Evolutionary conservation across 2,888 invertebrate genomes (phyloP).

Genomic region (Thumatha senex): DNA sequence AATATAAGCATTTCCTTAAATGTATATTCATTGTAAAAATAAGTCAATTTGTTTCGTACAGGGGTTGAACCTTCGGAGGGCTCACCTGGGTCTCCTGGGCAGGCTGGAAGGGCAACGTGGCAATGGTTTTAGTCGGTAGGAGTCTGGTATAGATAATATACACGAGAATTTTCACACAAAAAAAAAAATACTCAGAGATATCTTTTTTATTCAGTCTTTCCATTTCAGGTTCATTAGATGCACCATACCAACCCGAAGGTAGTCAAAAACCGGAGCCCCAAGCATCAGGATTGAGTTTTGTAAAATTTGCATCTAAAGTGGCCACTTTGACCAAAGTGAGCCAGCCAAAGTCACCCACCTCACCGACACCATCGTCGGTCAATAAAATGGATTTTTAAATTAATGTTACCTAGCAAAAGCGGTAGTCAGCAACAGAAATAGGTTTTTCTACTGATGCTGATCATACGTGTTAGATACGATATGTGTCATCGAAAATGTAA

Average conservation of each 20-base stretch:
- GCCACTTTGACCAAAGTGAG: conserved; percentile 69
- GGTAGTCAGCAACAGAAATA: not conserved
- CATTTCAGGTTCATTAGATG: conserved; percentile 67
- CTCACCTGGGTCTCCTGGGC: too few relatives aligned
- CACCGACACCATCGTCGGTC: conserved; percentile 57
- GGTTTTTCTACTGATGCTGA: too few relatives aligned
- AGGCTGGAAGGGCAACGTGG: too few relatives aligned
- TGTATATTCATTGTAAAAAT: too few relatives aligned
- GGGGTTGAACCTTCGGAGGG: too few relatives aligned
- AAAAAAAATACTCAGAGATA: not conserved
- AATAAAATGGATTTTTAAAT: conserved; percentile 67
- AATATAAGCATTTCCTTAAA: too few relatives aligned
- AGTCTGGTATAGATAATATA: too few relatives aligned
- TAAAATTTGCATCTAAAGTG: conserved; percentile 73
- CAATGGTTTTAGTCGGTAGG: too few relatives aligned
- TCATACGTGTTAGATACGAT: too few relatives aligned
- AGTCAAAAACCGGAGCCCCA: conserved; percentile 68
- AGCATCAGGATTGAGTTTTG: conserved; percentile 66
- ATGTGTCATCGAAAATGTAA: too few relatives aligned
- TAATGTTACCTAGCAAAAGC: not conserved
- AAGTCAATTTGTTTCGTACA: too few relatives aligned
- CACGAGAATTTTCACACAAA: not conserved
- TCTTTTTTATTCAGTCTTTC: not conserved
- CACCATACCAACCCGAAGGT: conserved; percentile 62
- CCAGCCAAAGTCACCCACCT: conserved; percentile 65